phyloP scores from a whole-genome alignment of 2,797 vertebrate species.

The Onychomys arenicola region DNA sequence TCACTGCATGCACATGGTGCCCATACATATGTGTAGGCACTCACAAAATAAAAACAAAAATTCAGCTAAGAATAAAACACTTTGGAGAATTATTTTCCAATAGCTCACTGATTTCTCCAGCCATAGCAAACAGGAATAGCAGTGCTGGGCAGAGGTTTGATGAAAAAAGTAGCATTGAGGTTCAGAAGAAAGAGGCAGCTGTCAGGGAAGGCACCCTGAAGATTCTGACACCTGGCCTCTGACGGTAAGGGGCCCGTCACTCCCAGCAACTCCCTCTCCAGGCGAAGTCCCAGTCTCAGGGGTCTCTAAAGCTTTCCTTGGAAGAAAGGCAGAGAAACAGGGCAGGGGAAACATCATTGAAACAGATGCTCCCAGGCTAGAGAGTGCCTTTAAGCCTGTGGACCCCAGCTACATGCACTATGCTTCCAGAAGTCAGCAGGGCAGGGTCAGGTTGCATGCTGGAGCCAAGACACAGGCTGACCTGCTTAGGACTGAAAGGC shows the following conservation, averaged over 20 bases:
- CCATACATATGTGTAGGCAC: background rate
- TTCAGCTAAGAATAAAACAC: background rate
- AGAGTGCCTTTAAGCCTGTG: background rate
- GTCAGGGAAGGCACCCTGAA: background rate
- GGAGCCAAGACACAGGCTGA: background rate
- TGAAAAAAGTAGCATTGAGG: background rate
- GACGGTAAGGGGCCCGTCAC: too few relatives aligned
- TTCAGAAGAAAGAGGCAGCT: background rate
- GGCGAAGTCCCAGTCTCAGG: too few relatives aligned
- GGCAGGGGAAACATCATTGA: background rate
- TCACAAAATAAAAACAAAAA: background rate
- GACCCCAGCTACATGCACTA: background rate
- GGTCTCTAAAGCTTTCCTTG: background rate
- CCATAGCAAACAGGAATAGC: background rate
- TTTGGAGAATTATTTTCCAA: background rate
- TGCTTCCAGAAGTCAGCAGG: background rate
- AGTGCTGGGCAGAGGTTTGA: background rate
- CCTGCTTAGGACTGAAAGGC: background rate
- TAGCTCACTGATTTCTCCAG: background rate
- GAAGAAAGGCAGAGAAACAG: background rate
- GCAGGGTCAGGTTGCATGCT: background rate
- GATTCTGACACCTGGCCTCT: background rate
- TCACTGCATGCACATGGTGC: too few relatives aligned
- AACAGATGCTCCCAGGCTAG: too few relatives aligned
- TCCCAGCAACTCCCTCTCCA: too few relatives aligned